These are phyloP conservation scores for Copsychus sechellarum DNA, from an alignment of 2,113 vertebrate species.

Conservation along the genomic window DNA sequence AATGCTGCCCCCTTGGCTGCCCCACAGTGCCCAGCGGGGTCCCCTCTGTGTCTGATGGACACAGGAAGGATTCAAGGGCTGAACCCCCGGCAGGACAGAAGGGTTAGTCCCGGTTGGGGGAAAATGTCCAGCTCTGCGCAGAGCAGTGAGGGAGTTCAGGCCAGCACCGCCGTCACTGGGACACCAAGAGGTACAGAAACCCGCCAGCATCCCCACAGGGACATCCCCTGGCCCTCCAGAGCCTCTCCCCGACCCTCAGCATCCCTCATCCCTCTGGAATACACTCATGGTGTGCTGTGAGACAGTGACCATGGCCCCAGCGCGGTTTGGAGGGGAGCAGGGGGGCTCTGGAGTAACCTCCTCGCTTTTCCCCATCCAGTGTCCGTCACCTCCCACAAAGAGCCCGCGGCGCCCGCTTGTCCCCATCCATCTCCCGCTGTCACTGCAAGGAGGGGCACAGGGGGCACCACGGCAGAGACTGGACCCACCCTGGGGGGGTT, in stretches of 20 bases:
- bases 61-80: accelerated
- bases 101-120: neutral
- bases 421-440: neutral
- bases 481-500: neutral
- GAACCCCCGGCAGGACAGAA: accelerated
- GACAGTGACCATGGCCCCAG: accelerated
- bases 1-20: neutral
- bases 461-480: neutral
- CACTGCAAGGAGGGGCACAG: neutral
- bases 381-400: accelerated
- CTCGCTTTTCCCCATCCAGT: accelerated
- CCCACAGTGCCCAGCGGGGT: accelerated
- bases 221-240: neutral
- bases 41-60: accelerated
- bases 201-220: accelerated
- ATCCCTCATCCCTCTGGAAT: accelerated
- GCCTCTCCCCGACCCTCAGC: neutral
- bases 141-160: neutral
- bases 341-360: neutral
- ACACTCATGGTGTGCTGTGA: accelerated
- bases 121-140: neutral
- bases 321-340: accelerated
- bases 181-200: neutral
- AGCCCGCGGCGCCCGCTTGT: accelerated
- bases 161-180: neutral